A percentile compares a stretch with the other conserved stretches of the same genome.
phyloP scores from a whole-genome alignment of 1,140 invertebrate genomes.

The Mycetomoellerius zeteki region DNA sequence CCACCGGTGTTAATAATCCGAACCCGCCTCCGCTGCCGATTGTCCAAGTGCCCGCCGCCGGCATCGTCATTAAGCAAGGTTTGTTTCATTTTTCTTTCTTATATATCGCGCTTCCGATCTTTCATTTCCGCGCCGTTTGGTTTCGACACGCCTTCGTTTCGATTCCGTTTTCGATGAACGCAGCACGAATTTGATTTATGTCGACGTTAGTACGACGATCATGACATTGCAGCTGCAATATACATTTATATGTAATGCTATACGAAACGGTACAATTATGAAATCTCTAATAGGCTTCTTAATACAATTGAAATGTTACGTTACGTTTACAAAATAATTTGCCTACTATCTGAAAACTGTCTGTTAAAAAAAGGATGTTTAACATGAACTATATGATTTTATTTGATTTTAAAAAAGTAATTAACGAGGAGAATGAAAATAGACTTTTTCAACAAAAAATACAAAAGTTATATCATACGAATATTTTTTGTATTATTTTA shows the following conservation, averaged over 20 bases:
- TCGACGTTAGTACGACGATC: not conserved
- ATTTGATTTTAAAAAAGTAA: not conserved
- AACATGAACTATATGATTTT: not conserved
- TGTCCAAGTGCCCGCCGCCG: conserved; percentile 83
- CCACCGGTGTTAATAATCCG: conserved; percentile 66
- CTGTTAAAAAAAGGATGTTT: not conserved
- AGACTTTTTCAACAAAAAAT: conserved; percentile 6
- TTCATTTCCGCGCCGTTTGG: conserved; percentile 35
- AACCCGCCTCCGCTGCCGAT: conserved; percentile 82
- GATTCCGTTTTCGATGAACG: not conserved
- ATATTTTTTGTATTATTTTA: conserved; percentile 14
- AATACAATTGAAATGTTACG: not conserved
- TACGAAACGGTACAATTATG: not conserved
- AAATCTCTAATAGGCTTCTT: not conserved
- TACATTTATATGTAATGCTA: not conserved
- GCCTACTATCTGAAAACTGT: not conserved
- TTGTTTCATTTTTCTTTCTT: conserved; percentile 79
- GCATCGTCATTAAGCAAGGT: conserved; percentile 86
- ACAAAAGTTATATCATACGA: conserved; percentile 7
- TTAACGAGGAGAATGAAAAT: not conserved
- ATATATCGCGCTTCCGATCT: conserved; percentile 59
- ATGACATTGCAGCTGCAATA: not conserved
- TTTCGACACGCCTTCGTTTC: not conserved
- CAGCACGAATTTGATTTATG: not conserved
- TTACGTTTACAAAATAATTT: conserved; percentile 11